Evolutionary conservation across 2,888 invertebrate species (phyloP).

Genomic region (Chrysotoxum bicinctum): DNA sequence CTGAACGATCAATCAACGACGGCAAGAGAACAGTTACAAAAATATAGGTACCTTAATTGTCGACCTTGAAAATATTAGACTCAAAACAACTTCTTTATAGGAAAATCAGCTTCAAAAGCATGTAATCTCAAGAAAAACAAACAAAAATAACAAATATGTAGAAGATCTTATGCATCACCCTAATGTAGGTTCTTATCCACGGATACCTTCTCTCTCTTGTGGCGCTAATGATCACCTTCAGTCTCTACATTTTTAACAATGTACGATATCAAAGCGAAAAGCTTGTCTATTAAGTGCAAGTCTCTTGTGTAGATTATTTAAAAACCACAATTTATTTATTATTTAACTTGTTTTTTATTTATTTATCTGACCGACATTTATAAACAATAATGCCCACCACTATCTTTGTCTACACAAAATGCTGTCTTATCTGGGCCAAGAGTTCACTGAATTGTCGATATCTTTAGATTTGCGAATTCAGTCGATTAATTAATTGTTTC

Average conservation of each 20-base stretch:
- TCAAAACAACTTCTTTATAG: too few relatives aligned
- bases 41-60: too few relatives aligned
- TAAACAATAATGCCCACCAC: conserved; percentile 52
- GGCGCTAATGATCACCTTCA: conserved; percentile 7
- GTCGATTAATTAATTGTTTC: conserved; percentile 52
- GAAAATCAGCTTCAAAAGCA: too few relatives aligned
- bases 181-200: too few relatives aligned
- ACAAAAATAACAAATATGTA: too few relatives aligned
- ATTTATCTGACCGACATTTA: conserved; percentile 65
- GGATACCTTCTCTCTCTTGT: background rate
- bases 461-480: conserved; percentile 62
- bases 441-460: conserved; percentile 69
- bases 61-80: too few relatives aligned
- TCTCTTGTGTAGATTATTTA: background rate
- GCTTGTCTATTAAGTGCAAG: background rate
- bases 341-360: background rate
- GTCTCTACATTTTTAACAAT: background rate
- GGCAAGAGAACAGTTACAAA: too few relatives aligned
- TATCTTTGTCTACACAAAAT: conserved; percentile 23
- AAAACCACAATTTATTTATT: background rate
- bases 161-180: too few relatives aligned
- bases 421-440: conserved; percentile 68
- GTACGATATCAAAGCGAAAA: background rate
- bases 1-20: too few relatives aligned
- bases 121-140: too few relatives aligned